A percentile compares a stretch with the other conserved stretches of the same genome.
These are phyloP conservation scores for Pluvialis apricaria DNA, from an alignment of 2,113 vertebrate genomes.

Conservation along the genomic window DNA sequence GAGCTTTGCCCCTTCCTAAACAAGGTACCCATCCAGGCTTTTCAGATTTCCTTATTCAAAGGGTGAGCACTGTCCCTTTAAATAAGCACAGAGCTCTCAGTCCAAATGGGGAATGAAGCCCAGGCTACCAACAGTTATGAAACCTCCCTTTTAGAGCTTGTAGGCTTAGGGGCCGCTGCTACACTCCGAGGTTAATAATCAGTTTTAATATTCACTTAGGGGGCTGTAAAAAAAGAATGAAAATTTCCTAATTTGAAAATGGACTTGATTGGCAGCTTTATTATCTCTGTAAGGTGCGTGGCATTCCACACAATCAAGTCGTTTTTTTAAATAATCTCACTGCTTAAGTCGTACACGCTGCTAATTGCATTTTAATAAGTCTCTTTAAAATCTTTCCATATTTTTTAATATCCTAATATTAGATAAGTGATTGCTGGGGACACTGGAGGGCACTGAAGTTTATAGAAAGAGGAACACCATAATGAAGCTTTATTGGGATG, in stretches of 20 bases:
- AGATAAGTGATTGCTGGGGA: slow-evolving; percentile 83
- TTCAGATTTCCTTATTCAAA: background rate
- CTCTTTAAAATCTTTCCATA: slow-evolving; percentile 84
- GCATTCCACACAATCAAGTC: slow-evolving; percentile 80
- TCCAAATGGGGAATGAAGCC: background rate
- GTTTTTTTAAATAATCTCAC: slow-evolving; percentile 79
- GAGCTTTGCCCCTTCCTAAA: background rate
- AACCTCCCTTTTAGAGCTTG: slow-evolving; percentile 18
- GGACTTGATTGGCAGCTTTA: slow-evolving; percentile 82
- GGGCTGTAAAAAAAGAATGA: slow-evolving; percentile 74
- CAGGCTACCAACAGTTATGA: slow-evolving; percentile 15
- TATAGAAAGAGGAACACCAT: slow-evolving; percentile 64
- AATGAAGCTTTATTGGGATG: slow-evolving; percentile 64
- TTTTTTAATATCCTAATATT: slow-evolving; percentile 87
- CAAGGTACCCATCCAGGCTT: background rate
- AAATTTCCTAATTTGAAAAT: slow-evolving; percentile 70
- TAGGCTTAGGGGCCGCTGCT: slow-evolving; percentile 24
- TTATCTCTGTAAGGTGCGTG: slow-evolving; percentile 76
- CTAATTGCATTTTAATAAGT: slow-evolving; percentile 86
- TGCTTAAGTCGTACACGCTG: slow-evolving; percentile 77
- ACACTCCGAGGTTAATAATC: slow-evolving; percentile 66
- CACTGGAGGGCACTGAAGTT: slow-evolving; percentile 80
- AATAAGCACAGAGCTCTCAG: background rate
- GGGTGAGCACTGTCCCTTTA: background rate
- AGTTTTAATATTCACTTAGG: slow-evolving; percentile 74